Conservation (phyloP, 2,888 invertebrate species). For the Scelioninae gen. 1 region DNA sequence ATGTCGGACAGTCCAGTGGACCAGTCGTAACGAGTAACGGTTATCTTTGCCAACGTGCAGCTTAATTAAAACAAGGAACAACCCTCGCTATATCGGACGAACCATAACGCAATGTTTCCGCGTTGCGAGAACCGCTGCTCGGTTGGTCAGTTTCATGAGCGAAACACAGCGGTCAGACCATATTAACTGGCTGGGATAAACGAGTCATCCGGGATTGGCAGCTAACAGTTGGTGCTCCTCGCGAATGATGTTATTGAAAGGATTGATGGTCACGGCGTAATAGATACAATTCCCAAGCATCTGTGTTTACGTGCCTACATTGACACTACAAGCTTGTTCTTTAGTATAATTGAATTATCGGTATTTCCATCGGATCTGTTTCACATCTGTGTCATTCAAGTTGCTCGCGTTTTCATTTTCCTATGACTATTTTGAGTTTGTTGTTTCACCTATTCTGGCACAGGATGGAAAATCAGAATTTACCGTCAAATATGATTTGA, state of each 20-base stretch:
- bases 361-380: constrained; percentile 49
- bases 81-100: constrained; percentile 69
- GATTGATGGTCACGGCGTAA: constrained; percentile 67
- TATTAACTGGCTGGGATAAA: constrained; percentile 83
- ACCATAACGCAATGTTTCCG: constrained; percentile 82
- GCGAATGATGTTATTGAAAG: constrained; percentile 71
- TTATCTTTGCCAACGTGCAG: constrained; percentile 71
- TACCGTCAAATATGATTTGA: constrained; percentile 14
- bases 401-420: constrained; percentile 41
- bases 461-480: constrained; percentile 38
- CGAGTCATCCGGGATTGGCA: constrained; percentile 82
- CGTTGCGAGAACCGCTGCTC: constrained; percentile 74
- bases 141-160: constrained; percentile 59
- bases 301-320: constrained; percentile 54
- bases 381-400: constrained; percentile 34
- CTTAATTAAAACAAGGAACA: constrained; percentile 83
- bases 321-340: constrained; percentile 65
- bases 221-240: constrained; percentile 57
- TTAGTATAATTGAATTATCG: constrained; percentile 70
- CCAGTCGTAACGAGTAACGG: constrained; percentile 67
- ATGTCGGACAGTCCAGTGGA: constrained; percentile 60
- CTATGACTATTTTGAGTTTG: constrained; percentile 36
- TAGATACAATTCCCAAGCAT: constrained; percentile 67
- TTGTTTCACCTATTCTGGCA: constrained; percentile 1
- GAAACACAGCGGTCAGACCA: constrained; percentile 72